Evolutionary conservation across 1,140 invertebrate genomes (phyloP), one percentile per base, ranked within the genome.

Genomic region (Pseudachorutes palmiensis): DNA sequence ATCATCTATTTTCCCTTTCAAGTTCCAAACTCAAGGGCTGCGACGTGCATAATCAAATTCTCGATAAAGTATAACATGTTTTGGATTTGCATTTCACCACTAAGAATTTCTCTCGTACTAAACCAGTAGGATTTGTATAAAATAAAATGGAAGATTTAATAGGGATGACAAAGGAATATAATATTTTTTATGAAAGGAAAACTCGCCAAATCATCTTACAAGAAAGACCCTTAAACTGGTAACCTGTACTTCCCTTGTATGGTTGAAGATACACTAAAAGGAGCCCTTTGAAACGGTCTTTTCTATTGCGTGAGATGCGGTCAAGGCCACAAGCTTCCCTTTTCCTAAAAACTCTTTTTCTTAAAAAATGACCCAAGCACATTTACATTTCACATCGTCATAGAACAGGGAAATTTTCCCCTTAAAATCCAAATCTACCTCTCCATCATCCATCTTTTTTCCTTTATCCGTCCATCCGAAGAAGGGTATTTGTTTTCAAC

Each of bases 171-270:
- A n/a, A n/a, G n/a, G n/a, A n/a, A n/a, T n/a, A n/a, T n/a, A n/a
- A n/a, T n/a, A n/a, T n/a, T n/a, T n/a, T n/a, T n/a, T n/a, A n/a
- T n/a, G n/a, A n/a, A n/a, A 49, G 65, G 65, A 70, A 70, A 70
- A 70, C 68, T 70, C 64, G 68, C 68, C 68, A 70, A 70, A 70
- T 70, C 68, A 70, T 70, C 68, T n/a, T n/a, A n/a, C n/a, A n/a
- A n/a, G n/a, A n/a, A n/a, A n/a, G n/a, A n/a, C n/a, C n/a, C n/a
- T n/a, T n/a, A n/a, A n/a, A n/a, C n/a, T n/a, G n/a, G n/a, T n/a
- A n/a, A n/a, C n/a, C n/a, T n/a, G n/a, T n/a, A n/a, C n/a, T n/a
- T n/a, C n/a, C 19, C 19, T 45, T 45, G 36, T 45, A 45, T 45
- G 19, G 36, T 19, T 19, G 19, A 45, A 45, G 19, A 19, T 9